Evolutionary conservation across 2,113 vertebrate genomes (phyloP), one percentile per base, ranked within the genome.

Genomic region (Genyomyrus donnyi): DNA sequence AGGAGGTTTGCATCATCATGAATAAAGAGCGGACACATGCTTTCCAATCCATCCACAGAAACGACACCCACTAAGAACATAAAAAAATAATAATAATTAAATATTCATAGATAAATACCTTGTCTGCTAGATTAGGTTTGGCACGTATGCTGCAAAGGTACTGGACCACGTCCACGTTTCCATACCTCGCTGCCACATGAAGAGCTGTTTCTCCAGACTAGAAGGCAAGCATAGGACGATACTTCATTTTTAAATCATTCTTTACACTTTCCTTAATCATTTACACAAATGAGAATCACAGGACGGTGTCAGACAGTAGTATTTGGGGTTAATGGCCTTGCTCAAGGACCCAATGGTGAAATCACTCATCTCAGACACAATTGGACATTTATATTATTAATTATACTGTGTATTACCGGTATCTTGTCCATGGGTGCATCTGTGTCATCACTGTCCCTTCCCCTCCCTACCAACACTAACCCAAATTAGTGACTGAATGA

Each of bases 151-250:
- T 96, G 95, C 98, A 99, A 91, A 99, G 95, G 92, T 98, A 97
- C 90, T 97, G 97, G 91, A 98, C 97, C 90, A 99, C 98, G 0
- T 99, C 98, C 70, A 98, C 96, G 0, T 99, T 98, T 27, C 98
- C 98, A 0, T 99, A 99, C 2, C 98, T 97, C 89, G 98, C 95
- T 11, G 98, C 98, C 48, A 99, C 98, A 0, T 99, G 98, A 17
- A 99, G 97, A 52, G 98, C 97, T 0, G 98, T 99, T 93, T 99
- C 98, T 66, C 98, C 98, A 1, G 97, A 98, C 98, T 99, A 94
- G 24, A 94, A 93, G 48, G 90, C 35, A 50, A 92, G 87, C 50
- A 89, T 13, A 92, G 27, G 50, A 46, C 62, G 77, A 90, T n/a
- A 50, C 48, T 27, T 27, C 8, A 50, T 31, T 50, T 27, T 86